Base-by-base conservation (phyloP, 2,113 vertebrate species). In the Calidris pugnax region DNA sequence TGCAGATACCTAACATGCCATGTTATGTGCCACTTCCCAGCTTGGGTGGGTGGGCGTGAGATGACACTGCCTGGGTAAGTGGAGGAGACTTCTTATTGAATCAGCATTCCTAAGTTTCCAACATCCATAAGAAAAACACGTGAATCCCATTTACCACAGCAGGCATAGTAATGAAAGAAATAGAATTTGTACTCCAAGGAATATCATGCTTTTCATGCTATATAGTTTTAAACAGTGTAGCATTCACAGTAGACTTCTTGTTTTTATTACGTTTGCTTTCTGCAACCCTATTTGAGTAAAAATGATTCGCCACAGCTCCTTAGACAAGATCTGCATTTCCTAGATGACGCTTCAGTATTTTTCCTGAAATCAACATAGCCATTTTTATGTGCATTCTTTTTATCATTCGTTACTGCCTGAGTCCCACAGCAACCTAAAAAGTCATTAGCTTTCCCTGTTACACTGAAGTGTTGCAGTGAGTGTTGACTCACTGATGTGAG, bases 1-100 rank as follows among this genome's bases (percentile, higher is more conserved):
- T 8, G 9, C 4, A 84, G 59, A 18, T 11, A 30, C 8, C 14
- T 57, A 24, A 62, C 48, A 15, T 8, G 10, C 1, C 2, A 0
- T 16, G 9, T 28, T 56, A n/a, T 6, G 14, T 48, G 62, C 4
- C 14, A 28, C 71, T 73, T 63, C n/a, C 62, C 43, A 47, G 17
- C 10, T 47, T 20, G 13, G 4, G 7, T 51, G 9, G 3, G 4
- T 55, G 14, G 7, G 14, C 27, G 33, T 66, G 41, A 87, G 23
- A 32, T 41, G 45, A 41, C 35, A 83, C 5, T 43, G 5, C 10
- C 9, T 6, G 14, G 5, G 7, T n/a, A 82, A 30, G 10, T 7
- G 2, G 6, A 60, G 13, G 18, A 64, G 26, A 50, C 4, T 3
- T 39, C 21, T 37, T 76, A 45, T 1, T 50, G 59, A 84, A 80